A percentile compares a stretch with the other conserved stretches of the same genome.
Conservation (phyloP, 2,888 invertebrate species). For the Cataglyphis livida region DNA sequence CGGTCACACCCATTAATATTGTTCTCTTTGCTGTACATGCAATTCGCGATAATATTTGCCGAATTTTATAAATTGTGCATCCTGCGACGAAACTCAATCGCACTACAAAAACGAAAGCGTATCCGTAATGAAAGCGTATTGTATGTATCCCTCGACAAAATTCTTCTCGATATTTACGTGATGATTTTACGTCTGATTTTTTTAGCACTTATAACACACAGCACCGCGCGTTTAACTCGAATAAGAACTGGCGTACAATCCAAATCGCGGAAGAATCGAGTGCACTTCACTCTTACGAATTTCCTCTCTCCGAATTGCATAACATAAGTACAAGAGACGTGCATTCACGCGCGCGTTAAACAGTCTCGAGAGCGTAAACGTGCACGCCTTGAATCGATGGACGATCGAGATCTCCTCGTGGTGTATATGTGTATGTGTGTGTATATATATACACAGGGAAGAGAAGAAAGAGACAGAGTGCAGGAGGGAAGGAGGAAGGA, state of each 20-base stretch:
- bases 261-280: background rate
- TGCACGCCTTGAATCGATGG: conserved; percentile 62
- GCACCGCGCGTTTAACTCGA: background rate
- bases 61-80: background rate
- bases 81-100: background rate
- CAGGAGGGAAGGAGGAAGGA: too few species aligned
- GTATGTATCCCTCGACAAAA: background rate
- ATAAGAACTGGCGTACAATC: conserved; percentile 3
- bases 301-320: conserved; percentile 10
- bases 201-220: background rate
- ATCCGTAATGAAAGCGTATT: background rate
- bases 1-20: background rate
- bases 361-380: conserved; percentile 41
- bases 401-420: conserved; percentile 61
- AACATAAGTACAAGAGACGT: background rate
- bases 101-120: background rate
- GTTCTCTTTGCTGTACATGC: background rate
- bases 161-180: background rate
- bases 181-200: background rate
- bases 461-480: conserved; percentile 60
- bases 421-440: conserved; percentile 57
- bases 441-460: too few species aligned
- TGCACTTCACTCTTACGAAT: conserved; percentile 11
- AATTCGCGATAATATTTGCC: background rate
- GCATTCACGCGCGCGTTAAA: conserved; percentile 10